A percentile compares a stretch with the other conserved stretches of the same genome.
phyloP scores from a whole-genome alignment of 1,140 invertebrate species.

The Camponotus pennsylvanicus region DNA sequence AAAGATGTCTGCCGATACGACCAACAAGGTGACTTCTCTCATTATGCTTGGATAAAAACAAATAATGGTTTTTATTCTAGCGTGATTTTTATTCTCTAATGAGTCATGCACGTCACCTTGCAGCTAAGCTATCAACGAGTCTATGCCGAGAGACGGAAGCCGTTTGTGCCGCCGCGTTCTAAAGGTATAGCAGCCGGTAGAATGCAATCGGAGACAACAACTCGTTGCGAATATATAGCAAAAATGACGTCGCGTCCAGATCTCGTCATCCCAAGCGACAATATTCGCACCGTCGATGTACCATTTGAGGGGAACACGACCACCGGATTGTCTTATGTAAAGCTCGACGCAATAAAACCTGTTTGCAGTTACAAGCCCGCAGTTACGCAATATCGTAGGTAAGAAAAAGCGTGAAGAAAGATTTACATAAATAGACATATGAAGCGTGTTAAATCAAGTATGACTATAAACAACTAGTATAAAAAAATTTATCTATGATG shows the following conservation, averaged over 20 bases:
- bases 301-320: conserved; percentile 81
- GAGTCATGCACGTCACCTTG: not conserved
- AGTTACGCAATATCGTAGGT: conserved; percentile 76
- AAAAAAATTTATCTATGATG: not conserved
- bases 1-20: conserved; percentile 81
- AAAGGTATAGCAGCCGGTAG: conserved; percentile 86
- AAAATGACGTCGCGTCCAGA: conserved; percentile 86
- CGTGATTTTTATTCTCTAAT: not conserved
- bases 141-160: conserved; percentile 72
- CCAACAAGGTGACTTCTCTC: conserved; percentile 78
- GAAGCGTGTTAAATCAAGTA: no score
- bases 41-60: conserved; percentile 7
- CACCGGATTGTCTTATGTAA: conserved; percentile 76
- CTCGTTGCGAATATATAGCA: conserved; percentile 89
- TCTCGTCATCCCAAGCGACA: conserved; percentile 81
- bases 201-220: conserved; percentile 90
- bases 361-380: conserved; percentile 78
- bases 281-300: conserved; percentile 82
- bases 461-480: no score
- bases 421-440: no score
- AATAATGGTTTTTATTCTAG: not conserved
- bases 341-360: conserved; percentile 69
- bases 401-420: not conserved
- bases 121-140: conserved; percentile 82
- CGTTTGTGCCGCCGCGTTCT: conserved; percentile 75